Conservation (phyloP, 2,888 invertebrate species). For the Campoletis raptor region DNA sequence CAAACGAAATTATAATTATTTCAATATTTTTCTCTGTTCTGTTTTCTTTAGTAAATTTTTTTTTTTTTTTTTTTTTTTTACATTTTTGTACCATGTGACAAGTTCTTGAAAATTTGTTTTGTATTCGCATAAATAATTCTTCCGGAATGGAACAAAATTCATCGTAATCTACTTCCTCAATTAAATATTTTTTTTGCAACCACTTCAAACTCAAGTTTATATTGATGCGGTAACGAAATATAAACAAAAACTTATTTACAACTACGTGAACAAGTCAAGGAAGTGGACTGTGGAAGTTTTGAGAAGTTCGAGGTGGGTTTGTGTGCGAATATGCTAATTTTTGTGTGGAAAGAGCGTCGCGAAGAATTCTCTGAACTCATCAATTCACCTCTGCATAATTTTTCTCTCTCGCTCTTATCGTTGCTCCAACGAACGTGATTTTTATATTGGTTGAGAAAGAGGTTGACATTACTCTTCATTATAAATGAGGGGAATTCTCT, state of each 20-base stretch:
- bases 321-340: constrained; percentile 46
- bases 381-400: constrained; percentile 20
- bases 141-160: background rate
- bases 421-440: background rate
- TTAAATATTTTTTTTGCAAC: too few species aligned
- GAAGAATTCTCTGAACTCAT: constrained; percentile 59
- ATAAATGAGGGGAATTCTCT: background rate
- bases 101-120: too few species aligned
- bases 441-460: background rate
- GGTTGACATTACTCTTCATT: background rate
- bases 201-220: background rate
- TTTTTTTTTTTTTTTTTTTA: background rate
- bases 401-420: constrained; percentile 1
- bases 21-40: background rate
- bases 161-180: background rate
- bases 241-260: constrained; percentile 51
- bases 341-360: constrained; percentile 26
- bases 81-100: too few species aligned
- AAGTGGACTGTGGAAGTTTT: constrained; percentile 16
- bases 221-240: constrained; percentile 6
- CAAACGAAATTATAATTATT: background rate
- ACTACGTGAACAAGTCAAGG: constrained; percentile 38
- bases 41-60: background rate
- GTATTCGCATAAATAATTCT: background rate
- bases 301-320: background rate